These are phyloP conservation scores for Podarcis siculus DNA, from an alignment of 2,797 vertebrate genomes.

Conservation along the genomic window DNA sequence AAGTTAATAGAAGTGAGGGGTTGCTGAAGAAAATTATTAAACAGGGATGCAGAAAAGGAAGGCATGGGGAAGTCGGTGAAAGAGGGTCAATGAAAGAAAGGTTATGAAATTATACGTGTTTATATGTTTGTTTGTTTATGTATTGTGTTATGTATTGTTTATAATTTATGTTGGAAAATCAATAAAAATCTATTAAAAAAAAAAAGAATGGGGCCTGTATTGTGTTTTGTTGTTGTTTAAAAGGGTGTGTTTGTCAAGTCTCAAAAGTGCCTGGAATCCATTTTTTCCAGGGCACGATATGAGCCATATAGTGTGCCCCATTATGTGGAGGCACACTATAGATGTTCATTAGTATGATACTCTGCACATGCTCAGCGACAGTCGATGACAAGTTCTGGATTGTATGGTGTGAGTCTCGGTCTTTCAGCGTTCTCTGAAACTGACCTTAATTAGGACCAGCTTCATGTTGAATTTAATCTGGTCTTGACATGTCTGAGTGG, in stretches of 20 bases:
- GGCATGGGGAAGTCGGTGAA: no score
- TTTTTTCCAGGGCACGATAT: not conserved
- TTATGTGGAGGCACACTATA: not conserved
- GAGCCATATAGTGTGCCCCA: not conserved
- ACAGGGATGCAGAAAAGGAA: no score
- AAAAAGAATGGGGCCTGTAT: not conserved
- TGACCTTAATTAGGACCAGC: not conserved
- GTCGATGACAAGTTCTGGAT: not conserved
- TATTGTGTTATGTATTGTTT: no score
- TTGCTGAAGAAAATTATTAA: no score
- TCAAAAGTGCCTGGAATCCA: not conserved
- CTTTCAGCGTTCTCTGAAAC: not conserved
- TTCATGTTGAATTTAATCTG: rapidly evolving
- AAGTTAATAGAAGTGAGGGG: no score
- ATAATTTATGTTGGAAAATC: no score
- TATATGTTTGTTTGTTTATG: no score
- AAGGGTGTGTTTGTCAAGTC: not conserved
- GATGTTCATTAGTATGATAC: not conserved
- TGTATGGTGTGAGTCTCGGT: not conserved
- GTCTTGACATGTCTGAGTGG: rapidly evolving
- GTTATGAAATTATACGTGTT: no score
- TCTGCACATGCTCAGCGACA: not conserved
- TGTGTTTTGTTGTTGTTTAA: not conserved
- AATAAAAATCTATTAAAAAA: no score
- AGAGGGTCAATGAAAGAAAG: no score